A percentile compares a stretch with the other conserved stretches of the same genome.
Evolutionary conservation across 2,797 vertebrate species (phyloP).

Genomic region (Pangasius mekongensis): DNA sequence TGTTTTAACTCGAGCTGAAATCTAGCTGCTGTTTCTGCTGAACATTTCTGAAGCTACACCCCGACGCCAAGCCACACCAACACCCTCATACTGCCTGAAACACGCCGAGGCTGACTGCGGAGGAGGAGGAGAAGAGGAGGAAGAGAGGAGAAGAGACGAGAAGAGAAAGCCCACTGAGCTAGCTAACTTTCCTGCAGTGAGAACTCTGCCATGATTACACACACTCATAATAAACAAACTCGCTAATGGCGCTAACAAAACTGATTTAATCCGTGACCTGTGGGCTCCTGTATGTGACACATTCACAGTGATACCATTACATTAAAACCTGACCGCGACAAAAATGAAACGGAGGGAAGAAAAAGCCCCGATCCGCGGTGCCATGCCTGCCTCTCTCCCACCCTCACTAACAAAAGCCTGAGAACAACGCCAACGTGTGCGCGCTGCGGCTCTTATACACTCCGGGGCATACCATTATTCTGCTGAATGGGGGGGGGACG

Average conservation of each 20-base stretch:
- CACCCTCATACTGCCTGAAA: background rate
- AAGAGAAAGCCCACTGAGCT: background rate
- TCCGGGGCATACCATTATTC: slow-evolving; percentile 63
- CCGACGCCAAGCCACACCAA: background rate
- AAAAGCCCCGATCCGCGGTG: background rate
- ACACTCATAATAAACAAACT: slow-evolving; percentile 23
- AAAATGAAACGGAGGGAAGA: background rate
- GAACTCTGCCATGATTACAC: slow-evolving; percentile 10
- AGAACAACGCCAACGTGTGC: slow-evolving; percentile 59
- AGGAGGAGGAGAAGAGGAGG: background rate
- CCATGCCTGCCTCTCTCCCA: background rate
- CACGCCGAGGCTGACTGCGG: background rate
- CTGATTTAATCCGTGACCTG: slow-evolving; percentile 7
- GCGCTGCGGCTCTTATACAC: slow-evolving; percentile 52
- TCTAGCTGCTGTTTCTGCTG: background rate
- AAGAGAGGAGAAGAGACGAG: background rate
- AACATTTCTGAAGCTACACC: background rate
- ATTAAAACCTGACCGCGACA: slow-evolving; percentile 21
- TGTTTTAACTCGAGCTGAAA: no score
- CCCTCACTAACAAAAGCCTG: slow-evolving; percentile 59
- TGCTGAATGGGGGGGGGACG: background rate
- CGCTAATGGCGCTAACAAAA: slow-evolving; percentile 9
- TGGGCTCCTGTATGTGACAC: slow-evolving; percentile 41
- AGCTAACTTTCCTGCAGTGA: slow-evolving; percentile 19
- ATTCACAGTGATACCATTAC: background rate